Percentiles rank a stretch among this genome's conserved stretches.
phyloP scores from a whole-genome alignment of 2,113 vertebrate species.

The Ctenomys sociabilis region DNA sequence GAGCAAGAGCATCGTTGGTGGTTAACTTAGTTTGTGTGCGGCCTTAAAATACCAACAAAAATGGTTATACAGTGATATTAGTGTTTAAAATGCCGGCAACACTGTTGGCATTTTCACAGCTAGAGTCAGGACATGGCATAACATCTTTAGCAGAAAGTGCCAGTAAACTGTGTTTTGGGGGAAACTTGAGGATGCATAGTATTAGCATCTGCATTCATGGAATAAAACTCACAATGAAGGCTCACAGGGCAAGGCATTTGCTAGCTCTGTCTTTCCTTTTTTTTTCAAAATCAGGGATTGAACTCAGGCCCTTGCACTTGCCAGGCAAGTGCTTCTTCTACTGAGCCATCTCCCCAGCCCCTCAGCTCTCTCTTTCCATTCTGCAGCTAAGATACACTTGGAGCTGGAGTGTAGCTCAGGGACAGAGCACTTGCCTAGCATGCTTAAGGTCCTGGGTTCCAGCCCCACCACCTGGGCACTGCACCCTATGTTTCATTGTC shows the following conservation, averaged over 20 bases:
- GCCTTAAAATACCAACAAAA: constrained; percentile 44
- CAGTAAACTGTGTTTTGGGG: neutral
- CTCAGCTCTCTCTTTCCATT: neutral
- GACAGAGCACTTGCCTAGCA: neutral
- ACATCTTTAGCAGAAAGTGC: neutral
- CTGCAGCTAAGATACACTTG: neutral
- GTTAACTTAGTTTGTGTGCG: constrained; percentile 41
- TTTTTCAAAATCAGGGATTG: too few species aligned
- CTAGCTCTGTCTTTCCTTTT: neutral
- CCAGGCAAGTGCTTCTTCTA: too few species aligned
- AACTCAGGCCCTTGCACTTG: too few species aligned
- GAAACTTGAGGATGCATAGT: neutral
- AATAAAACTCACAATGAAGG: constrained; percentile 13
- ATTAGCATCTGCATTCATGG: neutral
- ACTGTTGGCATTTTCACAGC: constrained; percentile 24
- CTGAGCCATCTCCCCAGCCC: too few species aligned
- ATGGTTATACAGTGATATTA: neutral
- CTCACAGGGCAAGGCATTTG: neutral
- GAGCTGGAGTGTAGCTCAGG: neutral
- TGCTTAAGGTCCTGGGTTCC: neutral
- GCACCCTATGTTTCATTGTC: neutral
- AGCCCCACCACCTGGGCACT: neutral
- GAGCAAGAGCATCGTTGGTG: neutral
- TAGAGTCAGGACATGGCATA: neutral
- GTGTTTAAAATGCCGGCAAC: constrained; percentile 35